Conservation (phyloP, 2,797 vertebrate species). For the Danio tinwini region DNA sequence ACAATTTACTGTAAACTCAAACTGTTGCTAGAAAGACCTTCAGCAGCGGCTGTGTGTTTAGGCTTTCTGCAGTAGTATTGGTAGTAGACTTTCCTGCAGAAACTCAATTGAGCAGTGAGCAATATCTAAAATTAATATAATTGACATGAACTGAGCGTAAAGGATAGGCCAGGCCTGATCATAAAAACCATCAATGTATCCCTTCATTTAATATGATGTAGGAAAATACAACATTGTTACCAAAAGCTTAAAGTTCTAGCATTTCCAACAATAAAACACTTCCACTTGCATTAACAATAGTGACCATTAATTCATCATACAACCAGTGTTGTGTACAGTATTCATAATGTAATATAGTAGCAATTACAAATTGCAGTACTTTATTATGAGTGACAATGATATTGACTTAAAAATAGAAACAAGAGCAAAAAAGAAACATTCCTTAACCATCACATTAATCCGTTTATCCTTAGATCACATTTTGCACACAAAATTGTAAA, state of each 20-base stretch:
- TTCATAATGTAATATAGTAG: neutral
- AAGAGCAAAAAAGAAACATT: neutral
- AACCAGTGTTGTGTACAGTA: neutral
- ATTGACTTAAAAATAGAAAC: neutral
- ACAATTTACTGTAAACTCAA: conserved; percentile 7
- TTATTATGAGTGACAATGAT: neutral
- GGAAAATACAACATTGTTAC: neutral
- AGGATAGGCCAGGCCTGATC: neutral
- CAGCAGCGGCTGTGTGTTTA: neutral
- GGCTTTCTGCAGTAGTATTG: neutral
- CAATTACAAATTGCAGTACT: neutral
- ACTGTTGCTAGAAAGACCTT: conserved; percentile 19
- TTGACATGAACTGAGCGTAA: neutral
- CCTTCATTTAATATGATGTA: neutral
- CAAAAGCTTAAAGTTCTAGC: conserved; percentile 1
- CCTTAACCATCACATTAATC: neutral
- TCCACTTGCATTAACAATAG: too few relatives aligned
- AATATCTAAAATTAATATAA: conserved; percentile 7
- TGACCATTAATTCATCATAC: neutral
- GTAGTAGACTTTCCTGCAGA: too few relatives aligned
- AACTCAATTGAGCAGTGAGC: neutral
- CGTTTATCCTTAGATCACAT: neutral
- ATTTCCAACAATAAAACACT: neutral
- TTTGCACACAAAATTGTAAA: neutral
- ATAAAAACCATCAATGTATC: neutral